A percentile compares a stretch with the other conserved stretches of the same genome.
Evolutionary conservation across 1,140 invertebrate genomes (phyloP).

Genomic region (Drosophila bifasciata): DNA sequence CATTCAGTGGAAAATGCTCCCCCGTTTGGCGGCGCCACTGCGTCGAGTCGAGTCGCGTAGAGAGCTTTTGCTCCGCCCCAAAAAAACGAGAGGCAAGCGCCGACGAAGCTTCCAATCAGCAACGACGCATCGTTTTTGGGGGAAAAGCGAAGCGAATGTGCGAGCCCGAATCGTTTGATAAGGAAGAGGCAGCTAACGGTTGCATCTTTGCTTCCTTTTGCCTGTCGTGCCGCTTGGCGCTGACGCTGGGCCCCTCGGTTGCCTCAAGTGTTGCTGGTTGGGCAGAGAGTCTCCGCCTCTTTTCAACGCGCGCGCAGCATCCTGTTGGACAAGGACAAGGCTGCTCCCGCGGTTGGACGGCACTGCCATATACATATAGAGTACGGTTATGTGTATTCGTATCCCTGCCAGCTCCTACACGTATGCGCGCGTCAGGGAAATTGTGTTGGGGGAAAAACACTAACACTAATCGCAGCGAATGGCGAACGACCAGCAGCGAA

Average conservation of each 20-base stretch:
- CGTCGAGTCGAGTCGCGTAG: not conserved
- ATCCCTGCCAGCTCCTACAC: constrained; percentile 54
- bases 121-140: constrained; percentile 43
- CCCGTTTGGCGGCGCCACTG: constrained; percentile 61
- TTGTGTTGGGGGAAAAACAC: constrained; percentile 31
- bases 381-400: constrained; percentile 2
- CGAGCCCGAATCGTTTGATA: constrained; percentile 19
- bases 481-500: constrained; percentile 53
- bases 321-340: constrained; percentile 51
- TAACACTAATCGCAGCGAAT: constrained; percentile 57
- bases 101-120: constrained; percentile 81
- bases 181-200: constrained; percentile 17
- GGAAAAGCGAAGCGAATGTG: constrained; percentile 45
- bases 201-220: constrained; percentile 51
- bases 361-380: constrained; percentile 33
- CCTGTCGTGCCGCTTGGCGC: constrained; percentile 8
- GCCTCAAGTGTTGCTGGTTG: constrained; percentile 53
- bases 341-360: constrained; percentile 37
- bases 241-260: constrained; percentile 24
- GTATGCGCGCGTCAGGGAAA: constrained; percentile 62
- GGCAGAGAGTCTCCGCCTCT: constrained; percentile 77
- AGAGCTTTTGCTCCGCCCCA: constrained; percentile 76
- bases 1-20: constrained; percentile 1
- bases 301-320: constrained; percentile 83
- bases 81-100: constrained; percentile 60